phyloP scores from a whole-genome alignment of 1,140 invertebrate species.

The Sinella curviseta region DNA sequence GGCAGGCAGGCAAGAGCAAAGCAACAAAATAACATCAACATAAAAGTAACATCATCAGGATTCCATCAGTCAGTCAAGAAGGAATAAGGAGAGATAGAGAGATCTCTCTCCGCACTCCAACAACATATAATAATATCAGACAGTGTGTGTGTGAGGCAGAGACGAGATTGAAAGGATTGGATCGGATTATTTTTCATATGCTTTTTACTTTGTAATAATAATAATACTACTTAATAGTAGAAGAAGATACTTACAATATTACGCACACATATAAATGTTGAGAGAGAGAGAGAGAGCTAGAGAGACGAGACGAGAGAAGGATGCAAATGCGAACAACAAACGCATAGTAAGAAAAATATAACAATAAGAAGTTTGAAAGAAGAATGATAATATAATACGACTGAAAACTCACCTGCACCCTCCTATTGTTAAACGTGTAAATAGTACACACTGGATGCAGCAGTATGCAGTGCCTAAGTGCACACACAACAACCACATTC shows the following conservation, averaged over 20 bases:
- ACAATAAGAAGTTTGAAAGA: not conserved
- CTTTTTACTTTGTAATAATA: not conserved
- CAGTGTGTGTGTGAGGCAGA: not conserved
- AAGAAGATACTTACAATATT: no score
- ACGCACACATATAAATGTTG: no score
- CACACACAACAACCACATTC: no score
- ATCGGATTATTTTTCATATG: not conserved
- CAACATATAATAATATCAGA: not conserved
- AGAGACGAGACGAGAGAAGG: not conserved
- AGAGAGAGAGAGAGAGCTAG: no score
- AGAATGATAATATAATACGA: not conserved
- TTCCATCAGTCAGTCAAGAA: slow-evolving; percentile 22
- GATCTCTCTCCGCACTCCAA: not conserved
- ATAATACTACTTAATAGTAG: no score
- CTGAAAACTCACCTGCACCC: not conserved
- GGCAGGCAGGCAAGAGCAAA: not conserved
- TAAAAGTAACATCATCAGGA: slow-evolving; percentile 9
- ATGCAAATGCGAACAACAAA: not conserved
- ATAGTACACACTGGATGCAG: not conserved
- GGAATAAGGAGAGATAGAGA: not conserved
- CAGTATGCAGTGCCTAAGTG: no score
- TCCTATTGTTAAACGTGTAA: not conserved
- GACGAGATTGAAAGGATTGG: slow-evolving; percentile 16
- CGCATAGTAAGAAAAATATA: not conserved
- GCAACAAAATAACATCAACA: not conserved